Evolutionary conservation across 2,888 invertebrate genomes (phyloP).

Genomic region (Melolontha melolontha): DNA sequence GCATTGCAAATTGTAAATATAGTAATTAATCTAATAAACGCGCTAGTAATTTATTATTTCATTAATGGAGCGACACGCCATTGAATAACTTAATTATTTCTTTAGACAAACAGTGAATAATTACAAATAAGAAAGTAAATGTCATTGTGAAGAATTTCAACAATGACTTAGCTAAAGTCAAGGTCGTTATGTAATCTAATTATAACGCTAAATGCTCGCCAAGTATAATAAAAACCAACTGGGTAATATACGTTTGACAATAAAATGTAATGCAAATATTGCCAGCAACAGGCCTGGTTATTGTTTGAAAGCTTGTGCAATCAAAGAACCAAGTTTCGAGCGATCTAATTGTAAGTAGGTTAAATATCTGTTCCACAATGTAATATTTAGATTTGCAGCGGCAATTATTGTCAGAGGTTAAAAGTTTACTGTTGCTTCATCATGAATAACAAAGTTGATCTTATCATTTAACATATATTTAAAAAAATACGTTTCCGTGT

Average conservation of each 20-base stretch:
- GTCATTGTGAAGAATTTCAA: slow-evolving; percentile 43
- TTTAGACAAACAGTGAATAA: slow-evolving; percentile 24
- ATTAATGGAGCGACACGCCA: slow-evolving; percentile 28
- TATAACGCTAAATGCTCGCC: slow-evolving; percentile 24
- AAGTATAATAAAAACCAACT: slow-evolving; percentile 13
- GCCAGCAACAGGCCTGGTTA: slow-evolving; percentile 1
- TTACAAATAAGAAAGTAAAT: slow-evolving; percentile 38
- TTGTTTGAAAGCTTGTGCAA: slow-evolving; percentile 27
- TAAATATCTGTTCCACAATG: slow-evolving; percentile 19
- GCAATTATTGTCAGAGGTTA: slow-evolving; percentile 27
- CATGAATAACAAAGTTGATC: not conserved
- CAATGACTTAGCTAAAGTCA: slow-evolving; percentile 42
- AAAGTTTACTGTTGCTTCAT: slow-evolving; percentile 11
- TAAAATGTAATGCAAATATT: slow-evolving; percentile 15
- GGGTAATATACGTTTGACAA: slow-evolving; percentile 10
- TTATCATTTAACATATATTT: not conserved
- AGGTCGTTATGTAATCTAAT: slow-evolving; percentile 41
- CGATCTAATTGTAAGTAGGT: slow-evolving; percentile 22
- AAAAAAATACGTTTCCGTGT: not conserved
- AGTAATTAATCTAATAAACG: slow-evolving; percentile 19
- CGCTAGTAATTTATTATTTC: slow-evolving; percentile 31
- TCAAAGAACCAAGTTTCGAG: slow-evolving; percentile 14
- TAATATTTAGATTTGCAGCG: slow-evolving; percentile 12
- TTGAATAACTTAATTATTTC: slow-evolving; percentile 24
- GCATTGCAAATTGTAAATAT: slow-evolving; percentile 24